Conservation (phyloP, 1,140 invertebrate species). For the Nephotettix cincticeps region DNA sequence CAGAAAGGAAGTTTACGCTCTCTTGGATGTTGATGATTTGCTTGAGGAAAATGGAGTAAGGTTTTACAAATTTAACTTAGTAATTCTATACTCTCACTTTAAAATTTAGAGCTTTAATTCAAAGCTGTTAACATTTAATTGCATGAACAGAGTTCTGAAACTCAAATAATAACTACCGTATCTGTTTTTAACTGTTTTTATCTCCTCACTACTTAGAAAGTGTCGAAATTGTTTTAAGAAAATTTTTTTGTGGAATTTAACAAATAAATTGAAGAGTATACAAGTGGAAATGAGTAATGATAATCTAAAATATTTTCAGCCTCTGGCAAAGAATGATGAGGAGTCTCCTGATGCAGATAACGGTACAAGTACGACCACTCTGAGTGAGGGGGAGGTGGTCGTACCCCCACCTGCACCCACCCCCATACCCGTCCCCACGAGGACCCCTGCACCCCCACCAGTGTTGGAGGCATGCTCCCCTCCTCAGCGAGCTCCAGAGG, state of each 20-base stretch:
- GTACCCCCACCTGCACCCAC: constrained; percentile 24
- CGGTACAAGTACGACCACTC: constrained; percentile 26
- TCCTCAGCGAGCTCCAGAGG: constrained; percentile 41
- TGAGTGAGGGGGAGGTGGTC: constrained; percentile 44
- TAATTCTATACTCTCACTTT: too few relatives aligned
- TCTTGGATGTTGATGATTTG: constrained; percentile 69
- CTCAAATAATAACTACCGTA: too few relatives aligned
- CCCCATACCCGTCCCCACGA: constrained; percentile 23
- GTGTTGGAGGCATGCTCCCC: constrained; percentile 44
- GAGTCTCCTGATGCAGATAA: constrained; percentile 32
- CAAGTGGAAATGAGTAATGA: too few relatives aligned
- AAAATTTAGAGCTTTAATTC: constrained; percentile 13
- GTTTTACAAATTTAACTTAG: too few relatives aligned
- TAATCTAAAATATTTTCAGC: constrained; percentile 43
- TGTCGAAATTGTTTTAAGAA: too few relatives aligned
- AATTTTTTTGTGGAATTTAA: too few relatives aligned
- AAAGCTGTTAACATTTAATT: too few relatives aligned
- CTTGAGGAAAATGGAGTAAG: constrained; percentile 76
- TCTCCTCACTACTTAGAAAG: too few relatives aligned
- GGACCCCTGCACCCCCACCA: not conserved
- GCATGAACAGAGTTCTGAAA: too few relatives aligned
- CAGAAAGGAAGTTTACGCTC: constrained; percentile 66
- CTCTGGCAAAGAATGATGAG: constrained; percentile 53
- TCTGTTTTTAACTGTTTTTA: too few relatives aligned
- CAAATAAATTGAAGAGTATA: too few relatives aligned